These are phyloP conservation scores for Eutrigla gurnardus DNA, from an alignment of 2,797 vertebrate genomes.

Conservation along the genomic window DNA sequence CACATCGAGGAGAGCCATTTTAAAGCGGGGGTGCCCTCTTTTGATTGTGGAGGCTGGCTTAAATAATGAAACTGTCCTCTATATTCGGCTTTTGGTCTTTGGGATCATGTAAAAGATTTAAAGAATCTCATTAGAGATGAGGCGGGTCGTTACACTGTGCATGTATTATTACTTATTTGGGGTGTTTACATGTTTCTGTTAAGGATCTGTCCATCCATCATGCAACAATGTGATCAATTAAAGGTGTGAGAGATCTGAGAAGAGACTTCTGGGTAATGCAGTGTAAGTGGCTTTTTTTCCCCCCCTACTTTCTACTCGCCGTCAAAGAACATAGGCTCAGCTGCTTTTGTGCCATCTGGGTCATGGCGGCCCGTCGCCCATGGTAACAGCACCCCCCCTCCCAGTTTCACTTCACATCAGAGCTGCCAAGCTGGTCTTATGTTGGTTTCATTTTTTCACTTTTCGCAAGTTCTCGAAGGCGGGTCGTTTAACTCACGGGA, in stretches of 20 bases:
- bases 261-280: slow-evolving; percentile 27
- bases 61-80: slow-evolving; percentile 8
- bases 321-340: slow-evolving; percentile 51
- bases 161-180: too few species aligned
- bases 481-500: slow-evolving; percentile 4
- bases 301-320: slow-evolving; percentile 24
- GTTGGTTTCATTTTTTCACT: slow-evolving; percentile 26
- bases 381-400: slow-evolving; percentile 68
- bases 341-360: slow-evolving; percentile 66
- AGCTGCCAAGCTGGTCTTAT: slow-evolving; percentile 28
- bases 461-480: slow-evolving; percentile 20
- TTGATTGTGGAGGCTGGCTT: slow-evolving; percentile 18
- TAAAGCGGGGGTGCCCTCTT: slow-evolving; percentile 20
- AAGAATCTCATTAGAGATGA: slow-evolving; percentile 18
- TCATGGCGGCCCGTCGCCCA: slow-evolving; percentile 61
- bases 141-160: neutral
- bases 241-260: slow-evolving; percentile 11
- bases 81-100: slow-evolving; percentile 4
- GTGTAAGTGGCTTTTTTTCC: slow-evolving; percentile 2
- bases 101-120: slow-evolving; percentile 17
- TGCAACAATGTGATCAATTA: slow-evolving; percentile 4
- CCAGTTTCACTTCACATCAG: slow-evolving; percentile 57
- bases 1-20: slow-evolving; percentile 42
- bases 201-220: neutral
- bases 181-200: slow-evolving; percentile 13